These are phyloP conservation scores for Asobara japonica DNA, from an alignment of 1,140 invertebrate species.

Conservation along the genomic window DNA sequence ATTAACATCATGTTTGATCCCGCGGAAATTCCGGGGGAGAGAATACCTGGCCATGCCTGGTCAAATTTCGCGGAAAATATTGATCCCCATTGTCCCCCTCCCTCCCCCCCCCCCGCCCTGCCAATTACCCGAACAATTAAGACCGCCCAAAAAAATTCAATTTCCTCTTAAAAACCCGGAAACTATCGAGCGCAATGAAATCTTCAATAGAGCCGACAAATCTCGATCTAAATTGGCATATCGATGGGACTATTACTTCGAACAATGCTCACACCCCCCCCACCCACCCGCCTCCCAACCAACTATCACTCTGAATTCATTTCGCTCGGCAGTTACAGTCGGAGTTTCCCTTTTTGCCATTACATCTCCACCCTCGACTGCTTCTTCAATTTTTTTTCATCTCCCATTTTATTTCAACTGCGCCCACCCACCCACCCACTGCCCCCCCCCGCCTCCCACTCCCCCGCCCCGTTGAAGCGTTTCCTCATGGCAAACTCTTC, in stretches of 20 bases:
- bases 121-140: too few relatives aligned
- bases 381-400: not conserved
- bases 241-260: not conserved
- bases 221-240: not conserved
- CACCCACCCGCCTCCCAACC: not conserved
- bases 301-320: conserved; percentile 8
- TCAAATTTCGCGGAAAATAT: too few relatives aligned
- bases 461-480: not conserved
- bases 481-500: not conserved
- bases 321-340: not conserved
- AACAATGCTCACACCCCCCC: not conserved
- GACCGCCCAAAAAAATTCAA: too few relatives aligned
- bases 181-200: not conserved
- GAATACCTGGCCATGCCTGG: too few relatives aligned
- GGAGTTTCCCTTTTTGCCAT: not conserved
- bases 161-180: not conserved
- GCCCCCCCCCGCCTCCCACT: not conserved
- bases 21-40: too few relatives aligned
- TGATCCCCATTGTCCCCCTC: too few relatives aligned
- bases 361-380: not conserved
- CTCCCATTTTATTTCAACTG: conserved; percentile 4
- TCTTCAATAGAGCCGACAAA: not conserved
- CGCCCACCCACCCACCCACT: not conserved
- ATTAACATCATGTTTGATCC: too few relatives aligned
- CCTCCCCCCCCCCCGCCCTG: too few relatives aligned